Conservation (phyloP, 1,140 invertebrate species). For the Melitaea cinxia region DNA sequence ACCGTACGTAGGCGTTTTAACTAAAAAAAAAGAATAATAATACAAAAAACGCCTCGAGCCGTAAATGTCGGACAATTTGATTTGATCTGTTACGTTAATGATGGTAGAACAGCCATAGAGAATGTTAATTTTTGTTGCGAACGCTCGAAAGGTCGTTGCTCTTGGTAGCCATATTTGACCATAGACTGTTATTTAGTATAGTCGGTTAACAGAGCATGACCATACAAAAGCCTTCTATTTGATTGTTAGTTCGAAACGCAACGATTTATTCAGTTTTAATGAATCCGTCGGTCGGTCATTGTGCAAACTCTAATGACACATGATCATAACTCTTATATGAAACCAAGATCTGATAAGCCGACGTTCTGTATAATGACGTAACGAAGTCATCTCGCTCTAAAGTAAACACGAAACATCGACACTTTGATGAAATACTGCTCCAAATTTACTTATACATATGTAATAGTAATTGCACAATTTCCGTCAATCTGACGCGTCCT, state of each 20-base stretch:
- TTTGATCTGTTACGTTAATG: constrained; percentile 61
- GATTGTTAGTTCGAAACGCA: constrained; percentile 20
- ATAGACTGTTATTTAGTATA: constrained; percentile 64
- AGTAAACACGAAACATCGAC: constrained; percentile 6
- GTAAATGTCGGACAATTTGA: constrained; percentile 46
- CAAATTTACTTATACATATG: constrained; percentile 30
- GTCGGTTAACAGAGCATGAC: constrained; percentile 70
- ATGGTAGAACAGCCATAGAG: constrained; percentile 57
- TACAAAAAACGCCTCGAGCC: constrained; percentile 36
- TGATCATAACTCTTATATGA: background rate
- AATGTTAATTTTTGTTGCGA: constrained; percentile 73
- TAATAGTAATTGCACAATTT: constrained; percentile 41
- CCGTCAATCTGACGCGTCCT: constrained; percentile 46
- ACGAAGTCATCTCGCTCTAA: background rate
- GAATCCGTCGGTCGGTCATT: background rate
- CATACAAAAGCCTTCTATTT: constrained; percentile 51
- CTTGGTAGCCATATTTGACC: constrained; percentile 64
- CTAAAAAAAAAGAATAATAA: constrained; percentile 12
- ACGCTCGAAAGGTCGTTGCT: constrained; percentile 56
- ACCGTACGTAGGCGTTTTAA: background rate
- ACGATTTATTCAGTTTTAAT: constrained; percentile 18
- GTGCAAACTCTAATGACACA: constrained; percentile 8
- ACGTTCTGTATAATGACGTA: background rate
- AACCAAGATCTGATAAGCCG: background rate
- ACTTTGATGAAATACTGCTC: constrained; percentile 27